phyloP scores from a whole-genome alignment of 2,797 vertebrate genomes.

The Eidolon dupreanum region DNA sequence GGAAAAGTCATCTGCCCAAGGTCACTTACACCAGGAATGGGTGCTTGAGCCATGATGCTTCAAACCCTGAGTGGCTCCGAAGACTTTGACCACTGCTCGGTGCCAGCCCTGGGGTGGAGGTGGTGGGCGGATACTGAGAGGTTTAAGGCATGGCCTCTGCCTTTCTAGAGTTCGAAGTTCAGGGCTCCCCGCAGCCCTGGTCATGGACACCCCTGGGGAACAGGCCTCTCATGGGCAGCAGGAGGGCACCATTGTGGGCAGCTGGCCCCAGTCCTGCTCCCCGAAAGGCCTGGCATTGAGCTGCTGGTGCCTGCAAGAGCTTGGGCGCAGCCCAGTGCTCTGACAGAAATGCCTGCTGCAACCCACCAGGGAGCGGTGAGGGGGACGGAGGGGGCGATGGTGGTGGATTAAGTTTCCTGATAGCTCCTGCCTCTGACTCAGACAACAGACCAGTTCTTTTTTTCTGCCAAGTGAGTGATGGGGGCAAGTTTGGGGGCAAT shows the following conservation, averaged over 20 bases:
- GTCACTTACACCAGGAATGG: fast-evolving
- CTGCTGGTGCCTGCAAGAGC: neutral
- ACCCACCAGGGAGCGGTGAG: neutral
- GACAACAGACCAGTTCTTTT: neutral
- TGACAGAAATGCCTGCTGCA: neutral
- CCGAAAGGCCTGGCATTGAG: neutral
- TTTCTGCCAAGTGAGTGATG: neutral
- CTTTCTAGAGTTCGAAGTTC: neutral
- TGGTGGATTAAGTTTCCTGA: neutral
- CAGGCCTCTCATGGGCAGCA: neutral
- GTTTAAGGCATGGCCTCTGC: neutral
- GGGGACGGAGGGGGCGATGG: fast-evolving
- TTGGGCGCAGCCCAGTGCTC: neutral
- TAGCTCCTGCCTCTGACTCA: neutral
- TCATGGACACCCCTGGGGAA: neutral
- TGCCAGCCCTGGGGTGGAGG: neutral
- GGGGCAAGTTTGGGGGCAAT: neutral
- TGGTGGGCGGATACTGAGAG: fast-evolving
- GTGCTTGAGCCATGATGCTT: neutral
- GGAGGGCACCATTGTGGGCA: neutral
- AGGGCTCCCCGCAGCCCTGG: neutral
- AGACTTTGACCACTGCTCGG: neutral
- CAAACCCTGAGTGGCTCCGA: neutral
- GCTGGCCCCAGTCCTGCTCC: neutral
- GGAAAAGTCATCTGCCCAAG: neutral